Percentiles rank a stretch among this genome's conserved stretches.
Evolutionary conservation across 1,140 invertebrate species (phyloP).

Genomic region (Globodera rostochiensis): DNA sequence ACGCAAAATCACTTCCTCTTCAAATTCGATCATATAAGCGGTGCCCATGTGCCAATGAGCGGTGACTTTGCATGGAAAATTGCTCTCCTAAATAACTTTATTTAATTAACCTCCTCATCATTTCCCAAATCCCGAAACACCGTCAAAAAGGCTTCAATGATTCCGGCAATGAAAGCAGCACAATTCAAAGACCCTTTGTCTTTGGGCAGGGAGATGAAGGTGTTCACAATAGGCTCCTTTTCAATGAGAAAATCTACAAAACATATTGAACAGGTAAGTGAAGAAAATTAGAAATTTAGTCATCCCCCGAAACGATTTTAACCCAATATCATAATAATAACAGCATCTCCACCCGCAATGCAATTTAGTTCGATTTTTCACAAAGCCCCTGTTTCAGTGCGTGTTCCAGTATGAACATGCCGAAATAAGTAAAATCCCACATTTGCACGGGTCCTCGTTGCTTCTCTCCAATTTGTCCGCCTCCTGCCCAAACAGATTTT

Average conservation of each 20-base stretch:
- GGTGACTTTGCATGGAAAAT: constrained; percentile 64
- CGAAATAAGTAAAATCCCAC: constrained; percentile 59
- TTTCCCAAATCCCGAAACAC: constrained; percentile 68
- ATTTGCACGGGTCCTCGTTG: constrained; percentile 94
- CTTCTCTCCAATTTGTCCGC: constrained; percentile 97
- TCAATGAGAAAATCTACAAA: constrained; percentile 88
- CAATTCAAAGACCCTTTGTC: constrained; percentile 96
- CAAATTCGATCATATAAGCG: constrained; percentile 98
- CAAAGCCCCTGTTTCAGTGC: too few relatives aligned
- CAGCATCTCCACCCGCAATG: too few relatives aligned
- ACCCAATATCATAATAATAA: not conserved
- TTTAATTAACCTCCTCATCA: too few relatives aligned
- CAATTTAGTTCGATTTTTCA: too few relatives aligned
- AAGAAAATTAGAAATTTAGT: not conserved
- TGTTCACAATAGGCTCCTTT: constrained; percentile 93
- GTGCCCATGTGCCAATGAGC: constrained; percentile 98
- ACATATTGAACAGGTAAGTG: not conserved
- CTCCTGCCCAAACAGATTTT: constrained; percentile 94
- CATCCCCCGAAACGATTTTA: not conserved
- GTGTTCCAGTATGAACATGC: too few relatives aligned
- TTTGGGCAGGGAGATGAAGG: constrained; percentile 94
- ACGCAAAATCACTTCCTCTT: constrained; percentile 85
- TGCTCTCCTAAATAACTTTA: constrained; percentile 51
- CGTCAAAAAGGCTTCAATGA: constrained; percentile 91
- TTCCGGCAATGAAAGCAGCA: constrained; percentile 96